A percentile compares a stretch with the other conserved stretches of the same genome.
Evolutionary conservation across 2,888 invertebrate genomes (phyloP).

Genomic region (Ormyrus nitidulus): DNA sequence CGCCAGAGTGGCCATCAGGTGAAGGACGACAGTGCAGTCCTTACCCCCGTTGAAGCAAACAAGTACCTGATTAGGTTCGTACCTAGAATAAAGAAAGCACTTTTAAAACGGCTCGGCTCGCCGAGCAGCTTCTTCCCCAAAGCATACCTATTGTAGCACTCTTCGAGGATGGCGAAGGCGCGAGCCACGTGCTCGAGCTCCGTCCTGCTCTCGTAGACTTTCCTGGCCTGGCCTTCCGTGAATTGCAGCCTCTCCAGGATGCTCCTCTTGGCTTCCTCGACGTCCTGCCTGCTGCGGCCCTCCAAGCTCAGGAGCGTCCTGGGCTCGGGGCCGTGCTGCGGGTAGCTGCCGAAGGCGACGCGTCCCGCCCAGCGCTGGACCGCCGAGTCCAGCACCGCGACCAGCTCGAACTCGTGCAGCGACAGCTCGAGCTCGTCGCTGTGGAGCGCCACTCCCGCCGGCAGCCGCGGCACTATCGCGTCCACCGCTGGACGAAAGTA

Average conservation of each 20-base stretch:
- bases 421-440: slow-evolving; percentile 62
- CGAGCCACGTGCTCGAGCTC: slow-evolving; percentile 62
- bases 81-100: slow-evolving; percentile 75
- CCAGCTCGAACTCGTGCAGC: slow-evolving; percentile 63
- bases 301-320: slow-evolving; percentile 65
- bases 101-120: not conserved
- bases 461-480: slow-evolving; percentile 60
- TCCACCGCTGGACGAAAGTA: slow-evolving; percentile 69
- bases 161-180: slow-evolving; percentile 65
- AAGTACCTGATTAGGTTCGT: slow-evolving; percentile 86
- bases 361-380: slow-evolving; percentile 60
- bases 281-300: slow-evolving; percentile 56
- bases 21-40: slow-evolving; percentile 95
- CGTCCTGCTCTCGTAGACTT: slow-evolving; percentile 61
- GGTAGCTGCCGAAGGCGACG: slow-evolving; percentile 68
- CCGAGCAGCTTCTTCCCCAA: not conserved
- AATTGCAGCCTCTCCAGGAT: slow-evolving; percentile 56
- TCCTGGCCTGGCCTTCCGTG: slow-evolving; percentile 59
- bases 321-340: slow-evolving; percentile 58
- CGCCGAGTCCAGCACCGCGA: slow-evolving; percentile 60
- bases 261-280: slow-evolving; percentile 59
- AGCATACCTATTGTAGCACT: slow-evolving; percentile 67
- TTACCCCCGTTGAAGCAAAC: slow-evolving; percentile 99
- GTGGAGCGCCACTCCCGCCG: slow-evolving; percentile 53
- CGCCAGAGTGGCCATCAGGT: slow-evolving; percentile 79